Evolutionary conservation across 2,797 vertebrate genomes (phyloP), one percentile per base, ranked within the genome.

Genomic region (Cygnus olor): DNA sequence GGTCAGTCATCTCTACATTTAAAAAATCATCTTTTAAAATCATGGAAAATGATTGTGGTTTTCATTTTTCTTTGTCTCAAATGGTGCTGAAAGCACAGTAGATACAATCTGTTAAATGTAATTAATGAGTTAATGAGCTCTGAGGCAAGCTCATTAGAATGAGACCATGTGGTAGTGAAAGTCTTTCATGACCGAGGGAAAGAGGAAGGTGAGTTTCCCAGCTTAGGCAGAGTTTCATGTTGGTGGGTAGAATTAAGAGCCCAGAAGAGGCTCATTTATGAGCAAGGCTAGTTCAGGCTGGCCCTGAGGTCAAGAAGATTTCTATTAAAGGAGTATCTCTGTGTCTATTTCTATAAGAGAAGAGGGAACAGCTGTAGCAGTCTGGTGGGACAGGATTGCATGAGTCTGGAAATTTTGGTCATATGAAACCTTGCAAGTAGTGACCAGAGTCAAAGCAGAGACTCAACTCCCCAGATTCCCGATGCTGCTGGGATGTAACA

Each of bases 161-260:
- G 9, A 42, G 24, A 80, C 27, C 32, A 68, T 40, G 32, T 79
- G 24, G 69, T 44, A 19, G 10, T 38, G 42, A 79, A 79, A 85
- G 36, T 5, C 24, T 30, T 63, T 69, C 27, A 44, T 0, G 1
- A 44, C 19, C 4, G 38, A 14, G 10, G 10, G 36, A 73, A 51
- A 44, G 16, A 49, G 19, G 16, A 83, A 79, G 42, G 19, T 25
- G 7, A 27, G 9, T 45, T 51, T 27, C 20, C 36, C 0, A 0
- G 7, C 14, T 80, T 60, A 42, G 77, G 5, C 22, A 32, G n/a
- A 56, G 8, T 65, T 57, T 86, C 24, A 6, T 70, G n/a, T 49
- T 3, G 1, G 4, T 9, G 1, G 3, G 14, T 40, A 34, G 10
- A 66, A 66, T 32, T 78, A 47, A 18, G 9, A 68, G 4, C 1